Conservation (phyloP, 2,797 vertebrate species). For the Chelonia mydas region DNA sequence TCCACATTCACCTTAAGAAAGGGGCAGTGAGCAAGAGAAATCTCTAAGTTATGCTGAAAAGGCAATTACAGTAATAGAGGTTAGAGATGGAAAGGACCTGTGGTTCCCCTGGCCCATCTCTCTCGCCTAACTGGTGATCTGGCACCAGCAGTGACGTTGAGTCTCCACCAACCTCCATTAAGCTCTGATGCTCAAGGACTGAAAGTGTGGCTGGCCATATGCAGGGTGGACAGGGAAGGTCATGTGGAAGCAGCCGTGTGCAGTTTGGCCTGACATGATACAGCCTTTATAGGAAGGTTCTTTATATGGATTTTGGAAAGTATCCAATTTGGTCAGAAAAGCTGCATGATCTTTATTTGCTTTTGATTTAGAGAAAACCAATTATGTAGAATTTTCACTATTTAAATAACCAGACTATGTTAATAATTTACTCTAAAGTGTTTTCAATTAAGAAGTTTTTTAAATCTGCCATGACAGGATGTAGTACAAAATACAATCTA, state of each 20-base stretch:
- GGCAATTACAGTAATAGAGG: neutral
- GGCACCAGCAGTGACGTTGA: neutral
- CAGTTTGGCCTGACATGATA: too few relatives aligned
- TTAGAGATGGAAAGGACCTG: neutral
- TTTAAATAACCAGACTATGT: too few relatives aligned
- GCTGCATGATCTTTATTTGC: too few relatives aligned
- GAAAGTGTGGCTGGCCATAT: neutral
- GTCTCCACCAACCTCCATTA: neutral
- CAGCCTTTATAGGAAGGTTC: too few relatives aligned
- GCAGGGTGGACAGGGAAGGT: neutral
- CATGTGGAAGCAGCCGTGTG: too few relatives aligned
- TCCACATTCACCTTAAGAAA: constrained; percentile 82
- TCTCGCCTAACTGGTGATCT: neutral
- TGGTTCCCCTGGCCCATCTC: neutral
- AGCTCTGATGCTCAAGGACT: neutral
- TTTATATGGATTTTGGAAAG: too few relatives aligned
- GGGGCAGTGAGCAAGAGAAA: neutral
- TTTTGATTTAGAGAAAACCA: too few relatives aligned
- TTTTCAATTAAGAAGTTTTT: neutral
- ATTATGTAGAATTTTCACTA: too few relatives aligned
- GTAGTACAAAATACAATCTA: rapidly evolving
- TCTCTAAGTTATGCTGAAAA: neutral
- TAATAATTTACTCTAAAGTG: neutral
- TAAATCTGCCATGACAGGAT: rapidly evolving
- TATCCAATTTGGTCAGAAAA: too few relatives aligned